phyloP scores from a whole-genome alignment of 1,140 invertebrate genomes.

The Hydropsyche tenuis region DNA sequence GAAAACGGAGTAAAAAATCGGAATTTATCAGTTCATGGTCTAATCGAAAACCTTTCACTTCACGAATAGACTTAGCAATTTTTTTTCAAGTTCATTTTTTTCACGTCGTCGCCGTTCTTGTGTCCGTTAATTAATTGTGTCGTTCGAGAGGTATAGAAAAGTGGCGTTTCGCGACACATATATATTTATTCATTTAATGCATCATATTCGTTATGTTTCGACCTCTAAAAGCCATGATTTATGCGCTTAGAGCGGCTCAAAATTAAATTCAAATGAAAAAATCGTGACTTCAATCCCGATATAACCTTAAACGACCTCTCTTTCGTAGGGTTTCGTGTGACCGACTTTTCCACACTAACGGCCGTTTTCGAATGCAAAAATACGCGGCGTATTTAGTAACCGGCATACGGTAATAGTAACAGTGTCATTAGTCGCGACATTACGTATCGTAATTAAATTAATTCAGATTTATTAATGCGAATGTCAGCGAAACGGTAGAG shows the following conservation, averaged over 20 bases:
- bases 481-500: too few relatives aligned
- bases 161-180: too few relatives aligned
- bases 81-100: constrained; percentile 15
- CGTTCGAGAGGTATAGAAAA: too few relatives aligned
- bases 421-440: too few relatives aligned
- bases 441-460: too few relatives aligned
- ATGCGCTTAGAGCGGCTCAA: not conserved
- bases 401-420: too few relatives aligned
- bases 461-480: too few relatives aligned
- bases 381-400: too few relatives aligned
- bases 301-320: constrained; percentile 5
- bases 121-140: too few relatives aligned
- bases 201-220: constrained; percentile 24
- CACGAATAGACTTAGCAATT: not conserved
- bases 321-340: constrained; percentile 6
- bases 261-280: not conserved
- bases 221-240: constrained; percentile 12
- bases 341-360: not conserved
- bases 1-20: constrained; percentile 3
- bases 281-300: constrained; percentile 7
- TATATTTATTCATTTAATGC: too few relatives aligned
- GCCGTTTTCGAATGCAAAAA: too few relatives aligned
- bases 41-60: constrained; percentile 28
- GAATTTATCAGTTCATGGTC: constrained; percentile 24
- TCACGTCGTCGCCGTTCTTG: too few relatives aligned